phyloP scores from a whole-genome alignment of 2,888 invertebrate genomes.

The Troilus luridus region DNA sequence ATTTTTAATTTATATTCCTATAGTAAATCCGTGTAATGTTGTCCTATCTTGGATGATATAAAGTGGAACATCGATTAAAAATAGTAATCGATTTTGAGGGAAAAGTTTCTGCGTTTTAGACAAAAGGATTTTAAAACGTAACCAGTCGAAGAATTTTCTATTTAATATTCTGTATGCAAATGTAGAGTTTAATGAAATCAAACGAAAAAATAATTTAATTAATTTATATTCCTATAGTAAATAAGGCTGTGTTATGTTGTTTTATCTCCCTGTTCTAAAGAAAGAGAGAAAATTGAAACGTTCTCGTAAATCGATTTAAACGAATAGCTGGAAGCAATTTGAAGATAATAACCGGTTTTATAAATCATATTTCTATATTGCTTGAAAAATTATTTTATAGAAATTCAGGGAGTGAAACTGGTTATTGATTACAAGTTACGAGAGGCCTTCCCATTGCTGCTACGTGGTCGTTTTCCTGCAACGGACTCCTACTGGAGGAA shows the following conservation, averaged over 20 bases:
- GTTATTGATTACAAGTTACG: slow-evolving; percentile 32
- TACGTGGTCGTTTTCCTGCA: slow-evolving; percentile 23
- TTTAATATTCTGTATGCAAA: too few species aligned
- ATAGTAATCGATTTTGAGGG: too few species aligned
- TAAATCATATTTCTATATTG: slow-evolving; percentile 50
- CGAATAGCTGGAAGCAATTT: slow-evolving; percentile 9
- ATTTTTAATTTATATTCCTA: background rate
- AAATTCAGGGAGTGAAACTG: slow-evolving; percentile 43
- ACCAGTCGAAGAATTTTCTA: too few species aligned
- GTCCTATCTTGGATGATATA: too few species aligned
- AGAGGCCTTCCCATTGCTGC: background rate
- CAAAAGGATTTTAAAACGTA: too few species aligned
- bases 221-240: too few species aligned
- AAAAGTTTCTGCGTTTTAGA: too few species aligned
- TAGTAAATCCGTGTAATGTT: background rate
- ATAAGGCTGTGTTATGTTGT: background rate
- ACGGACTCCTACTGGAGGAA: background rate
- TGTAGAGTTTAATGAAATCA: too few species aligned
- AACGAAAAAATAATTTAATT: too few species aligned
- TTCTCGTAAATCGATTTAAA: background rate
- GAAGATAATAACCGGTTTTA: slow-evolving; percentile 35
- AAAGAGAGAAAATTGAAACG: slow-evolving; percentile 13
- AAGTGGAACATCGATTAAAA: too few species aligned
- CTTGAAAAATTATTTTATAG: slow-evolving; percentile 30
- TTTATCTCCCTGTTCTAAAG: background rate